Evolutionary conservation across 2,888 invertebrate genomes (phyloP).

Genomic region (Oscheius sp.): DNA sequence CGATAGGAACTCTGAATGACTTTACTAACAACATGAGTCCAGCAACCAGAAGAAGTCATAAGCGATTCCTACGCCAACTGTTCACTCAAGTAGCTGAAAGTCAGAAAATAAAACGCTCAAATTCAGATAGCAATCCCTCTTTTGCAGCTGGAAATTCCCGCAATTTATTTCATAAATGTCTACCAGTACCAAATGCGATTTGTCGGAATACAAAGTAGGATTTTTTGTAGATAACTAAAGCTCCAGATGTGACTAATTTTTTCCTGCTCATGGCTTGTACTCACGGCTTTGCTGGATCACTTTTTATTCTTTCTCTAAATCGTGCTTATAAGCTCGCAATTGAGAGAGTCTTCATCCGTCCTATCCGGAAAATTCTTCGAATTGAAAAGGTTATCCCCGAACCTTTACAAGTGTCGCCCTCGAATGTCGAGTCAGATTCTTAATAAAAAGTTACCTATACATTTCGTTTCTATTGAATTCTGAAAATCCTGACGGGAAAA

Average conservation of each 20-base stretch:
- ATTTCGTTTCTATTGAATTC: no score
- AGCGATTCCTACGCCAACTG: not conserved
- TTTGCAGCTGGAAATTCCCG: not conserved
- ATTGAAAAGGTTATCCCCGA: no score
- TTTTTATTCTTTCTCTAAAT: not conserved
- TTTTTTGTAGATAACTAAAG: not conserved
- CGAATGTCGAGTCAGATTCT: no score
- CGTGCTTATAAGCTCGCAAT: not conserved
- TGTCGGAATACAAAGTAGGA: not conserved
- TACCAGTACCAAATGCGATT: not conserved
- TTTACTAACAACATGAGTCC: not conserved
- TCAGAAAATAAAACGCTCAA: not conserved
- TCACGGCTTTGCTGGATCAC: not conserved
- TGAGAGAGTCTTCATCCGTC: no score
- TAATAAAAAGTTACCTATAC: no score
- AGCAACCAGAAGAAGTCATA: not conserved
- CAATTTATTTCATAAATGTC: not conserved
- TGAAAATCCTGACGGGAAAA: no score
- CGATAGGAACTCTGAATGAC: not conserved
- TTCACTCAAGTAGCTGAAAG: not conserved
- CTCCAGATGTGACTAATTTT: slow-evolving; percentile 2
- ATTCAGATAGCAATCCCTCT: not conserved
- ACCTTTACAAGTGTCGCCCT: no score
- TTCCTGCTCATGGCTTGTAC: not conserved
- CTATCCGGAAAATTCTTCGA: no score